Conservation (phyloP, 2,113 vertebrate species). For the Trachemys scripta region DNA sequence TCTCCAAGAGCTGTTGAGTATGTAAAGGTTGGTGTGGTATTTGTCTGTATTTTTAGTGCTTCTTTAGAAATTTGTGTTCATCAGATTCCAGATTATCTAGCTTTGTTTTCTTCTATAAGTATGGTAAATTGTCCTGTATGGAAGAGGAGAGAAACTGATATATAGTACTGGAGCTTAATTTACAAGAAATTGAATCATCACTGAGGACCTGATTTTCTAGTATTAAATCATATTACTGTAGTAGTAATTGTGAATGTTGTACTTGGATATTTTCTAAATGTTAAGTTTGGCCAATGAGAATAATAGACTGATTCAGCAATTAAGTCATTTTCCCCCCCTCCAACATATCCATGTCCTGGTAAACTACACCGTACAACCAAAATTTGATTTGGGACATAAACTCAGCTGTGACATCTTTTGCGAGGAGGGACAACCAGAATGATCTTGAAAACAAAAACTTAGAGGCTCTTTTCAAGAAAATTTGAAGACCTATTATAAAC, state of each 20-base stretch:
- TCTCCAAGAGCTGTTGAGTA: slow-evolving; percentile 95
- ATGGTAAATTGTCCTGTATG: not conserved
- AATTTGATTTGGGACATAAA: not conserved
- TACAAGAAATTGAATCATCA: not conserved
- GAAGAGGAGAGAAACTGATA: not conserved
- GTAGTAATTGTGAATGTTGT: not conserved
- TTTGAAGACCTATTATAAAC: not conserved
- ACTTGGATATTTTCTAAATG: not conserved
- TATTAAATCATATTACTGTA: not conserved
- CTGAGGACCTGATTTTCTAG: not conserved
- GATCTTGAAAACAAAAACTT: not conserved
- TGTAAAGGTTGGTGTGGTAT: slow-evolving; percentile 87
- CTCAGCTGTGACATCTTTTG: not conserved
- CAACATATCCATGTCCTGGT: not conserved
- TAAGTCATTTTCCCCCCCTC: not conserved
- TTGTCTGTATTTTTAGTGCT: not conserved
- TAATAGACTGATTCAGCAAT: not conserved
- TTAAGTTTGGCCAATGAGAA: not conserved
- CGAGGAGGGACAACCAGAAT: not conserved
- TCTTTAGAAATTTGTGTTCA: not conserved
- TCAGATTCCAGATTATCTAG: not conserved
- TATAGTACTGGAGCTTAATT: not conserved
- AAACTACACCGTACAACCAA: not conserved
- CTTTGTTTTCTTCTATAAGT: not conserved
- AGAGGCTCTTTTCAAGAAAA: not conserved